Conservation (phyloP, 2,797 vertebrate genomes). For the Gymnoscopelus braueri region DNA sequence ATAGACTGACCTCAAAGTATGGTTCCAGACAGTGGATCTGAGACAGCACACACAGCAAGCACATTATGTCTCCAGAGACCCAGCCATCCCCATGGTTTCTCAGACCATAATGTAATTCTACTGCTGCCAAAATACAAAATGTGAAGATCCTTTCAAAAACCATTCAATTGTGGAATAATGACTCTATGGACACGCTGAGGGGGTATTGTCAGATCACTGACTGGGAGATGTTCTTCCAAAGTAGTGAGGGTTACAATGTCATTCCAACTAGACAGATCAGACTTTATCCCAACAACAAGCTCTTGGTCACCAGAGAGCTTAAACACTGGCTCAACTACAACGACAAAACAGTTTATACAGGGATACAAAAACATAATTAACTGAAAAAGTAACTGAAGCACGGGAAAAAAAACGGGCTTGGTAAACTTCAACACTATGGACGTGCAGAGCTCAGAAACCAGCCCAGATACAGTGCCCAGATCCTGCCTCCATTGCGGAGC, state of each 20-base stretch:
- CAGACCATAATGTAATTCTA: too few relatives aligned
- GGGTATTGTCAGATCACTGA: conserved; percentile 23
- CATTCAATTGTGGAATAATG: conserved; percentile 1
- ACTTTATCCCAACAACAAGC: background rate
- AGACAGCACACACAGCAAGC: background rate
- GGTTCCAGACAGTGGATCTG: too few relatives aligned
- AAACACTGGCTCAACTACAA: background rate
- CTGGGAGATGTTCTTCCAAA: conserved; percentile 12
- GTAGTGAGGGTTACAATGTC: conserved; percentile 4
- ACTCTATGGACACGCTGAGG: conserved; percentile 12
- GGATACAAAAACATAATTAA: background rate
- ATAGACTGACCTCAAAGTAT: too few relatives aligned
- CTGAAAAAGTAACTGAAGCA: background rate
- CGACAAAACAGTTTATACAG: background rate
- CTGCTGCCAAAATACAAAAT: background rate
- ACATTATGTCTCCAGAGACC: too few relatives aligned
- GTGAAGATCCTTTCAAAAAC: background rate
- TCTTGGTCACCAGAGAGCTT: background rate
- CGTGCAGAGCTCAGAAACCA: background rate
- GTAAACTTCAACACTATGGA: background rate
- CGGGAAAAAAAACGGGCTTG: too few relatives aligned
- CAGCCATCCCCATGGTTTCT: too few relatives aligned
- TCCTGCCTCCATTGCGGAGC: conserved; percentile 8
- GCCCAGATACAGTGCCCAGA: background rate
- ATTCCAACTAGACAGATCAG: background rate